phyloP scores from a whole-genome alignment of 1,140 invertebrate genomes.

The Zaprionus camerounensis region DNA sequence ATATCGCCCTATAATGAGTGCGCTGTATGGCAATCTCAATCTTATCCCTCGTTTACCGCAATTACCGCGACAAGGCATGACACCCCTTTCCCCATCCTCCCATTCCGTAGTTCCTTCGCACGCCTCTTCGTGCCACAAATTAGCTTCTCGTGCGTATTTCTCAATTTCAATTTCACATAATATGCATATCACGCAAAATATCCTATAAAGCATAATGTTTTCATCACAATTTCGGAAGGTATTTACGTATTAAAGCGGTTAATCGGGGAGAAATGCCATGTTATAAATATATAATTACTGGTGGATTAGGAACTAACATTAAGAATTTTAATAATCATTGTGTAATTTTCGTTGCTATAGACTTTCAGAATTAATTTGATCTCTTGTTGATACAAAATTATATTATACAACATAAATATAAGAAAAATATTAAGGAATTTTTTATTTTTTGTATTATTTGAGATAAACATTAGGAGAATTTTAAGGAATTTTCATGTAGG shows the following conservation, averaged over 20 bases:
- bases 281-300: background rate
- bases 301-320: too few species aligned
- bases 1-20: background rate
- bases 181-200: background rate
- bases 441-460: too few species aligned
- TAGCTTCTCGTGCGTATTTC: slow-evolving; percentile 35
- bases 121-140: slow-evolving; percentile 37
- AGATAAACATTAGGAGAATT: too few species aligned
- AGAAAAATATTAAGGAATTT: too few species aligned
- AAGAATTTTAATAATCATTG: too few species aligned
- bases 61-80: background rate
- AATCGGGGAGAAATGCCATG: background rate
- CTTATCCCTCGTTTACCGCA: slow-evolving; percentile 3
- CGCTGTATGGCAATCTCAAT: background rate
- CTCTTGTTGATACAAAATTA: too few species aligned
- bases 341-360: too few species aligned
- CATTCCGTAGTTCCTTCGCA: background rate
- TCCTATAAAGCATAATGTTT: slow-evolving; percentile 1
- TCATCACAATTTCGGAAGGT: background rate
- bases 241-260: background rate
- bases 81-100: too few species aligned
- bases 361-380: too few species aligned
- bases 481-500: too few species aligned
- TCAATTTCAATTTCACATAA: slow-evolving; percentile 6
- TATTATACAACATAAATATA: too few species aligned